phyloP scores from a whole-genome alignment of 2,888 invertebrate genomes.

The Thecocarcelia acutangulata region DNA sequence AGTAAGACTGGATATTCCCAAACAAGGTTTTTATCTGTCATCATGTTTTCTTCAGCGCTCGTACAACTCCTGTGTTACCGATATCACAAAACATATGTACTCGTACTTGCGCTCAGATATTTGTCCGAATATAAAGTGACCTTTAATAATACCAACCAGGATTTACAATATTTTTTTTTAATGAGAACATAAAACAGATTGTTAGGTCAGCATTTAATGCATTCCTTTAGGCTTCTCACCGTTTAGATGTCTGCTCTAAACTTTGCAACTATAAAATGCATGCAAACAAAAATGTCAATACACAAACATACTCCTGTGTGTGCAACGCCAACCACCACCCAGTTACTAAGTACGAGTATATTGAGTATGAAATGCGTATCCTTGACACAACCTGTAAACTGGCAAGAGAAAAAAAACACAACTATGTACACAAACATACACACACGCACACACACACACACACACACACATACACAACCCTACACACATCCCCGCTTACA shows the following conservation, averaged over 20 bases:
- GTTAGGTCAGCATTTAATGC: no score
- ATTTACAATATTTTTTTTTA: no score
- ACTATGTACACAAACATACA: neutral
- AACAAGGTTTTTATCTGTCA: no score
- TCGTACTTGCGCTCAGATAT: no score
- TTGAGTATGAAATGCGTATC: slow-evolving; percentile 65
- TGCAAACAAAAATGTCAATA: slow-evolving; percentile 15
- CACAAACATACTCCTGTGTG: neutral
- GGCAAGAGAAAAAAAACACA: neutral
- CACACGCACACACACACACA: neutral
- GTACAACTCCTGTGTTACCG: no score
- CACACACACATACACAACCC: neutral
- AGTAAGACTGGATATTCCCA: no score
- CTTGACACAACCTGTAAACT: slow-evolving; percentile 65
- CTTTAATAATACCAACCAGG: no score
- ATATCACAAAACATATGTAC: no score
- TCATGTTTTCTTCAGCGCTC: no score
- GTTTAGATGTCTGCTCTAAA: slow-evolving; percentile 21
- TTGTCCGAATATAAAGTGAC: no score
- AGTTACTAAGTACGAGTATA: slow-evolving; percentile 44
- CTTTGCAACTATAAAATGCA: slow-evolving; percentile 26
- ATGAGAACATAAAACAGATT: neutral
- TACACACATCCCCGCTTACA: neutral
- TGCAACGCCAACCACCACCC: slow-evolving; percentile 46
- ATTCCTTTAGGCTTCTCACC: neutral